A percentile compares a stretch with the other conserved stretches of the same genome.
These are phyloP conservation scores for Creontiades dilutus DNA, from an alignment of 2,888 invertebrate species.

Conservation along the genomic window DNA sequence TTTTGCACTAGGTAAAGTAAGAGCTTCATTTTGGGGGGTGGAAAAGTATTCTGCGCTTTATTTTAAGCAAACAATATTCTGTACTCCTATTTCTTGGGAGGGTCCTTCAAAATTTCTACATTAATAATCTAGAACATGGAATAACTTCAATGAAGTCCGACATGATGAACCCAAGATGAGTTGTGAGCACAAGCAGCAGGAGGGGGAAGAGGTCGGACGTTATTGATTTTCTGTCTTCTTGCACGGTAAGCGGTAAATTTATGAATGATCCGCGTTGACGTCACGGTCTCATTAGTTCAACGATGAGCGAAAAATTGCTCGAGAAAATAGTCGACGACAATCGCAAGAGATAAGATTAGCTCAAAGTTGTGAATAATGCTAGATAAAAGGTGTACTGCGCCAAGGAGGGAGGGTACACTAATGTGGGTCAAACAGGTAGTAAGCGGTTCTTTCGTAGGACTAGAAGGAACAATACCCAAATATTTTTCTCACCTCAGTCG, in stretches of 20 bases:
- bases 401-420: neutral
- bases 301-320: neutral
- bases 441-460: too few species aligned
- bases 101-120: too few species aligned
- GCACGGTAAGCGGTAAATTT: neutral
- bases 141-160: neutral
- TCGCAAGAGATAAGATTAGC: neutral
- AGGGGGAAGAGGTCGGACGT: neutral
- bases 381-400: neutral
- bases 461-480: neutral
- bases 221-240: conserved; percentile 39
- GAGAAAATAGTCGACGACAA: too few species aligned
- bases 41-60: too few species aligned
- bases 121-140: too few species aligned
- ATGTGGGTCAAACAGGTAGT: conserved; percentile 18
- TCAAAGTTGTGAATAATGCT: neutral
- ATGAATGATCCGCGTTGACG: neutral
- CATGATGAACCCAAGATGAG: neutral
- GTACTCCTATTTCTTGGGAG: too few species aligned
- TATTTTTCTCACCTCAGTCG: conserved; percentile 86
- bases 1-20: too few species aligned
- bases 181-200: neutral
- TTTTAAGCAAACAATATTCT: too few species aligned
- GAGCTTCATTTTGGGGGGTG: too few species aligned
- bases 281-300: neutral